A percentile compares a stretch with the other conserved stretches of the same genome.
These are phyloP conservation scores for Ellobius talpinus DNA, from an alignment of 2,113 vertebrate species.

Conservation along the genomic window DNA sequence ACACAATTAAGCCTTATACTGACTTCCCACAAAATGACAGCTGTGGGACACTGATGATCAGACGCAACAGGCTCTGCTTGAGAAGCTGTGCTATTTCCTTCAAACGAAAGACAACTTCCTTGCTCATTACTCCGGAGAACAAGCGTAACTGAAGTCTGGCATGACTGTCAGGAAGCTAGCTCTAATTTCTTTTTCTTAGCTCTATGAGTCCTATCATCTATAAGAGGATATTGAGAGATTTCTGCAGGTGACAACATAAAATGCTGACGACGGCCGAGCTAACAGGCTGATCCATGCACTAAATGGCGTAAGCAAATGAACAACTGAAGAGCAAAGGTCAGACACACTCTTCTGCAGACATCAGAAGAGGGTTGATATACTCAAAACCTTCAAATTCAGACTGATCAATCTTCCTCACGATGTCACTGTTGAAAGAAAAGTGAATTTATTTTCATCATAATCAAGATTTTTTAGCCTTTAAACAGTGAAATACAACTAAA, in stretches of 20 bases:
- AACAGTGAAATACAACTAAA: conserved; percentile 56
- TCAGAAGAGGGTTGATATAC: conserved; percentile 99
- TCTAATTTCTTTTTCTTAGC: conserved; percentile 61
- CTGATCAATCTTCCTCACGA: conserved; percentile 99
- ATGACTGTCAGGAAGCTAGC: conserved; percentile 66
- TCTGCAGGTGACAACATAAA: conserved; percentile 70
- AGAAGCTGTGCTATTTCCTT: conserved; percentile 65
- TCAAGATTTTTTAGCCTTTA: conserved; percentile 50
- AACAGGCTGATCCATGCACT: conserved; percentile 83
- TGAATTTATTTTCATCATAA: conserved; percentile 64
- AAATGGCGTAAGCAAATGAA: conserved; percentile 80
- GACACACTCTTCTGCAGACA: conserved; percentile 99
- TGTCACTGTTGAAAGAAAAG: conserved; percentile 89
- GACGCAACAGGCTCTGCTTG: conserved; percentile 58
- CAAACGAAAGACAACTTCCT: conserved; percentile 64
- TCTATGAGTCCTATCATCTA: conserved; percentile 47
- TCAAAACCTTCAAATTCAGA: conserved; percentile 99
- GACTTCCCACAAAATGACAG: conserved; percentile 13
- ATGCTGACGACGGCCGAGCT: conserved; percentile 76
- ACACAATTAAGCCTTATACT: conserved; percentile 50
- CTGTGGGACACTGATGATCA: conserved; percentile 40
- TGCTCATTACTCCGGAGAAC: conserved; percentile 58
- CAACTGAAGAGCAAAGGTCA: conserved; percentile 86
- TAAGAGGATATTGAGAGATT: conserved; percentile 69
- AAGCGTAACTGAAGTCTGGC: conserved; percentile 75